A percentile compares a stretch with the other conserved stretches of the same genome.
These are phyloP conservation scores for Lottia scabra DNA, from an alignment of 2,888 invertebrate genomes.

Conservation along the genomic window DNA sequence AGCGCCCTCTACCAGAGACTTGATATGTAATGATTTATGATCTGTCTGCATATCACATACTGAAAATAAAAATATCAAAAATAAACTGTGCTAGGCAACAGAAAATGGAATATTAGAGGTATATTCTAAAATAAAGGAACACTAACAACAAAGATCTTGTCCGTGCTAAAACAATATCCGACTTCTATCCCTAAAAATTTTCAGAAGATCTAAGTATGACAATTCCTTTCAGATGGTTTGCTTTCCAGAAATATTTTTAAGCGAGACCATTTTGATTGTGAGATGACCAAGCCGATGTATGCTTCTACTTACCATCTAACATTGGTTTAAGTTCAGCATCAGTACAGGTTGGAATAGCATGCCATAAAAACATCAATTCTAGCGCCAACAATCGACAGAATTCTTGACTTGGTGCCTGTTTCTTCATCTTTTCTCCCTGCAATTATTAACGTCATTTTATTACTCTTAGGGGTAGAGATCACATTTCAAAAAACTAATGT, in stretches of 20 bases:
- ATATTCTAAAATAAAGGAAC: no score
- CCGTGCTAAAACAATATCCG: no score
- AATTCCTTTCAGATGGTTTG: no score
- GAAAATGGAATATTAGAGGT: no score
- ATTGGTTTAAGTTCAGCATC: constrained; percentile 51
- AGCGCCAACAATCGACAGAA: constrained; percentile 75
- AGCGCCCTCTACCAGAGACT: constrained; percentile 64
- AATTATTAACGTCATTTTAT: no score
- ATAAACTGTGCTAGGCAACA: background rate
- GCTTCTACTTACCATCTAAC: constrained; percentile 50
- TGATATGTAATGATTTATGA: constrained; percentile 56
- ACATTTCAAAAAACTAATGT: no score
- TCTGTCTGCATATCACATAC: constrained; percentile 62
- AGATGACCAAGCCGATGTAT: background rate
- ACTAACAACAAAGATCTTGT: no score
- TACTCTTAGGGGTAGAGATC: no score
- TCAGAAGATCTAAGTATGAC: no score
- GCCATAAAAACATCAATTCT: constrained; percentile 80
- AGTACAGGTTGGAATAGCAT: constrained; percentile 73
- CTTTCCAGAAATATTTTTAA: no score
- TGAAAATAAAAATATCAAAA: constrained; percentile 33
- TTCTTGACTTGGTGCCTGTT: constrained; percentile 59
- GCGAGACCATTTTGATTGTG: no score
- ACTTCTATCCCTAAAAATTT: no score
- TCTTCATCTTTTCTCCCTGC: constrained; percentile 61